Evolutionary conservation across 2,888 invertebrate genomes (phyloP).

Genomic region (Drosophila kanekoi): DNA sequence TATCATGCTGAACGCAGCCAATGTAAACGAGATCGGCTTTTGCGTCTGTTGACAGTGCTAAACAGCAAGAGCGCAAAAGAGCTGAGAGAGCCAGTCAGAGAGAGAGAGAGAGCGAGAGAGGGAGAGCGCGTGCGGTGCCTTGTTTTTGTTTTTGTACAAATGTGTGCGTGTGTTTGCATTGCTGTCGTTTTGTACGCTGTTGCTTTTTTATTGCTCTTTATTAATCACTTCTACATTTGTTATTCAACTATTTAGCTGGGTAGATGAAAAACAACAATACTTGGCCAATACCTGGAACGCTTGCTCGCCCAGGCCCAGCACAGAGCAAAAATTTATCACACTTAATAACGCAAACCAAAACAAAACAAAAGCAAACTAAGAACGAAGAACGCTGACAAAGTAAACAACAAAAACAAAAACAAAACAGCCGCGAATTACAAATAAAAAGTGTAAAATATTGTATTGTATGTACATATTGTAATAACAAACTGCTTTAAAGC

Average conservation of each 20-base stretch:
- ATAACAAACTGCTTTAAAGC: constrained; percentile 14
- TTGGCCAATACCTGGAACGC: constrained; percentile 29
- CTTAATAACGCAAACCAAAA: constrained; percentile 21
- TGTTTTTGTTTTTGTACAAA: constrained; percentile 12
- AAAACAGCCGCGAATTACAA: constrained; percentile 23
- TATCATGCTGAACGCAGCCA: constrained; percentile 31
- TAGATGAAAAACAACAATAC: constrained; percentile 19
- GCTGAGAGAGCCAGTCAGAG: not conserved
- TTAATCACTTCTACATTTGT: constrained; percentile 52
- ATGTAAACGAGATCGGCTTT: constrained; percentile 57
- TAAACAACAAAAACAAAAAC: constrained; percentile 18
- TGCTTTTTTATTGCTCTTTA: constrained; percentile 25
- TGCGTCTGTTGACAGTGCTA: constrained; percentile 51
- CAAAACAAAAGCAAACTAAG: constrained; percentile 1
- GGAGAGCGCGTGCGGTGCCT: not conserved
- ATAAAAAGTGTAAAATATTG: constrained; percentile 9
- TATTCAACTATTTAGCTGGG: constrained; percentile 44
- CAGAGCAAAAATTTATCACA: constrained; percentile 33
- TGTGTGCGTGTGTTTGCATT: constrained; percentile 37
- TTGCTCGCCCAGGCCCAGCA: constrained; percentile 8
- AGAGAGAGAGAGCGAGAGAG: not conserved
- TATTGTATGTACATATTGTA: not conserved
- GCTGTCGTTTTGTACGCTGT: constrained; percentile 25
- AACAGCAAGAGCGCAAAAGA: constrained; percentile 16
- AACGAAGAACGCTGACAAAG: constrained; percentile 15